phyloP scores from a whole-genome alignment of 2,113 vertebrate species.

The Danionella cerebrum region DNA sequence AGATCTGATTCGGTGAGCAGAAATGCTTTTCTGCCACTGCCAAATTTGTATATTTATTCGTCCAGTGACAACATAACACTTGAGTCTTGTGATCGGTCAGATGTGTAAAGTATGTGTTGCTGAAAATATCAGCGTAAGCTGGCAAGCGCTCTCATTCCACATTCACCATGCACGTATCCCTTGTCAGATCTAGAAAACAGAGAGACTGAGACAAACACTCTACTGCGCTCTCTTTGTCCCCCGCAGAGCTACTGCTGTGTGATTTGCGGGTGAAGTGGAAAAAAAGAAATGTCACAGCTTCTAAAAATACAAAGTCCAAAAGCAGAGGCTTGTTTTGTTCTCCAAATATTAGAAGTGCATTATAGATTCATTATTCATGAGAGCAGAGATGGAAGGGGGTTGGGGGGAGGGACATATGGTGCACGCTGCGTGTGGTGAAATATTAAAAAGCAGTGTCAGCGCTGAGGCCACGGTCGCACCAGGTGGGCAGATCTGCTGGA shows the following conservation, averaged over 20 bases:
- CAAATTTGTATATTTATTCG: constrained; percentile 10
- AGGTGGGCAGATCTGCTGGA: constrained; percentile 35
- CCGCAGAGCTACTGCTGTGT: background rate
- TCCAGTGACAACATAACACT: background rate
- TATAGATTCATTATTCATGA: constrained; percentile 41
- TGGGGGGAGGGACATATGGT: constrained; percentile 43
- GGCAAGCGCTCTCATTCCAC: background rate
- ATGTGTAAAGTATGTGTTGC: constrained; percentile 3
- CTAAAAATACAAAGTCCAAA: constrained; percentile 32
- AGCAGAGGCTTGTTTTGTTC: constrained; percentile 22
- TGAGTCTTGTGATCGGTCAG: constrained; percentile 2
- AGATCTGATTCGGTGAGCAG: background rate
- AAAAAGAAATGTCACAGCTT: constrained; percentile 19
- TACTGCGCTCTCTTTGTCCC: background rate
- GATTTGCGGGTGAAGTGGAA: constrained; percentile 8
- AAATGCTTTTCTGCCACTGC: background rate
- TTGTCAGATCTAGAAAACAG: constrained; percentile 4
- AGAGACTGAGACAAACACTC: constrained; percentile 1
- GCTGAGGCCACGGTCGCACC: constrained; percentile 33
- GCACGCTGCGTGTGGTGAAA: constrained; percentile 44
- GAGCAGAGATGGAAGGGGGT: background rate
- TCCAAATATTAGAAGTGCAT: constrained; percentile 39
- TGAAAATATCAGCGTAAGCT: background rate
- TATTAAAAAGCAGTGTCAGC: constrained; percentile 51
- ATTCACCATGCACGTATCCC: background rate